phyloP scores from a whole-genome alignment of 2,888 invertebrate genomes.

The Chaetogeoica ovagalla region DNA sequence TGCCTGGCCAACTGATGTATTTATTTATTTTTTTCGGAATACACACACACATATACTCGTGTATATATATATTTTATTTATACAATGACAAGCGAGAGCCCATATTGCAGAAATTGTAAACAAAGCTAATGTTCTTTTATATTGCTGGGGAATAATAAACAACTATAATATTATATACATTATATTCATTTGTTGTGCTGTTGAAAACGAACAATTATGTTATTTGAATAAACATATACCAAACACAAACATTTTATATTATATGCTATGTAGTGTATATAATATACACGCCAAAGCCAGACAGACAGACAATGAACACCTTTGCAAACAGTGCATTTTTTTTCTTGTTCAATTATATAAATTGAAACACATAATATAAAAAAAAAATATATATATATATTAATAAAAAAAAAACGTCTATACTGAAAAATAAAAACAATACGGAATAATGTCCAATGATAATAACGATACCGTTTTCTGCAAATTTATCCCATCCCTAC shows the following conservation, averaged over 20 bases:
- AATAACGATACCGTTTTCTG: conserved; percentile 26
- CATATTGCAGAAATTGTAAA: conserved; percentile 49
- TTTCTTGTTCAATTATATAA: conserved; percentile 52
- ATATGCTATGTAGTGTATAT: neutral
- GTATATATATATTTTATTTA: conserved; percentile 24
- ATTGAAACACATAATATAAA: conserved; percentile 43
- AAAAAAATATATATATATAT: neutral
- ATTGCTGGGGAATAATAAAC: conserved; percentile 50
- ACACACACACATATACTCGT: neutral
- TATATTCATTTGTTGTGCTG: conserved; percentile 49
- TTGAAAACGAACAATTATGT: conserved; percentile 52
- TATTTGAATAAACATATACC: conserved; percentile 51
- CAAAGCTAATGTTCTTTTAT: conserved; percentile 53
- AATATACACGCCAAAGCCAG: neutral
- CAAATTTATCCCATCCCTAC: neutral
- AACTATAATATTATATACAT: conserved; percentile 30
- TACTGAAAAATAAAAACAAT: conserved; percentile 21
- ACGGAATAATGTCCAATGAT: conserved; percentile 23
- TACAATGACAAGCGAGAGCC: conserved; percentile 48
- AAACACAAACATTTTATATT: conserved; percentile 47
- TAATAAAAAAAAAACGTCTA: neutral
- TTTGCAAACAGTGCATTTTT: conserved; percentile 47
- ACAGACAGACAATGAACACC: conserved; percentile 50
- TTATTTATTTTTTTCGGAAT: neutral
- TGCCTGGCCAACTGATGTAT: conserved; percentile 15